Conservation (phyloP, 2,797 vertebrate genomes). For the Naso thynnoides region DNA sequence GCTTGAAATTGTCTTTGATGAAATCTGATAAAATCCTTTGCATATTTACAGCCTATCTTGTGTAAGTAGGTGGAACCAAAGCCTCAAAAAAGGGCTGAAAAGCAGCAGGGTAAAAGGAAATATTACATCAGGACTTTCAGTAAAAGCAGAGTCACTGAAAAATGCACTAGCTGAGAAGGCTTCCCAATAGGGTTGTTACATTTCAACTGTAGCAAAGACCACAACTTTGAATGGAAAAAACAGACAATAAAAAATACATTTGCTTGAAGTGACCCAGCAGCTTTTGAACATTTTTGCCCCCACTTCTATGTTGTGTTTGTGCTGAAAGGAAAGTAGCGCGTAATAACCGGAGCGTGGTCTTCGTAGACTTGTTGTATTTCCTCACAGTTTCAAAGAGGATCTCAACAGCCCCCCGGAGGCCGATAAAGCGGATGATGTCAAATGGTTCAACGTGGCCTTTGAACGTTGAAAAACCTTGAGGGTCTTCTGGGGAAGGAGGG, state of each 20-base stretch:
- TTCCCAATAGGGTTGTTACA: slow-evolving; percentile 50
- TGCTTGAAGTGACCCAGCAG: slow-evolving; percentile 42
- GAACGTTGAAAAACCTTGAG: slow-evolving; percentile 69
- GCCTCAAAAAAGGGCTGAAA: slow-evolving; percentile 10
- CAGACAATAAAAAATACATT: slow-evolving; percentile 68
- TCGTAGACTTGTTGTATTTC: slow-evolving; percentile 67
- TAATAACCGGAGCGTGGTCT: slow-evolving; percentile 52
- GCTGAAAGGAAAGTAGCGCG: slow-evolving; percentile 57
- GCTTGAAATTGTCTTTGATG: slow-evolving; percentile 14
- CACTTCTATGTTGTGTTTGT: slow-evolving; percentile 21
- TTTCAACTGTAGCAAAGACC: slow-evolving; percentile 57
- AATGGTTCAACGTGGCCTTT: slow-evolving; percentile 75
- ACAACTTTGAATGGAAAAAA: slow-evolving; percentile 64
- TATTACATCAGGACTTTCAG: slow-evolving; percentile 47
- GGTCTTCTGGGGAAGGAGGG: slow-evolving; percentile 52
- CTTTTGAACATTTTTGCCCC: slow-evolving; percentile 40
- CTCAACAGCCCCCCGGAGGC: slow-evolving; percentile 62
- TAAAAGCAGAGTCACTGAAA: slow-evolving; percentile 42
- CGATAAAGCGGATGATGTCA: slow-evolving; percentile 76
- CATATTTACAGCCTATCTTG: background rate
- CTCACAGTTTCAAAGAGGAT: slow-evolving; percentile 70
- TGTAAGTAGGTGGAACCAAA: slow-evolving; percentile 13
- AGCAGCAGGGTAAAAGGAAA: slow-evolving; percentile 25
- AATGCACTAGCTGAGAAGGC: slow-evolving; percentile 44
- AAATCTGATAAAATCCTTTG: slow-evolving; percentile 22